phyloP scores from a whole-genome alignment of 2,888 invertebrate genomes.

The Notodonta ziczac region DNA sequence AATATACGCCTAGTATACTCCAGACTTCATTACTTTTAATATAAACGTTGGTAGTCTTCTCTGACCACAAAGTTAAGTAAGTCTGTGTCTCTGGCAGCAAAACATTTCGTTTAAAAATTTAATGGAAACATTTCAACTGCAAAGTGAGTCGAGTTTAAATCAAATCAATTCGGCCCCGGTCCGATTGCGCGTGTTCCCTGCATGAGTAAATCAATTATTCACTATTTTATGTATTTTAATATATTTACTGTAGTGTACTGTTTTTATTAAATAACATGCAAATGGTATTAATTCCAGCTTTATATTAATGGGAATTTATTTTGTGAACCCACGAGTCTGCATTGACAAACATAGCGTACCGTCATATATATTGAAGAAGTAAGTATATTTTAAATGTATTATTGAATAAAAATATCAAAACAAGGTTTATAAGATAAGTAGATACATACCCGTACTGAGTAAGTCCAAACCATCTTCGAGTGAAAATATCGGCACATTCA shows the following conservation, averaged over 20 bases:
- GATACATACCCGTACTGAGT: not conserved
- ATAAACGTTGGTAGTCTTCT: not conserved
- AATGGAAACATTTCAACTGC: constrained; percentile 22
- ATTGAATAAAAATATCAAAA: too few species aligned
- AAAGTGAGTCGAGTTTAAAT: constrained; percentile 33
- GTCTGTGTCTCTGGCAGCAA: not conserved
- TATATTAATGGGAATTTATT: not conserved
- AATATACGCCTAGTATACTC: too few species aligned
- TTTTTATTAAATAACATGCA: constrained; percentile 19
- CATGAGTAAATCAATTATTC: constrained; percentile 33
- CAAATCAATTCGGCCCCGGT: constrained; percentile 36
- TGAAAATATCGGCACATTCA: not conserved
- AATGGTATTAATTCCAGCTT: not conserved
- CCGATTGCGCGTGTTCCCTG: constrained; percentile 8
- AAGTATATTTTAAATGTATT: too few species aligned
- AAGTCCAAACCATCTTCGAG: not conserved
- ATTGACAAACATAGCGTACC: not conserved
- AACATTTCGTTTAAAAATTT: not conserved
- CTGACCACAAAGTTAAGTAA: not conserved
- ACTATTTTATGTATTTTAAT: constrained; percentile 26
- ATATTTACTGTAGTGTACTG: constrained; percentile 9
- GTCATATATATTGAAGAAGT: too few species aligned
- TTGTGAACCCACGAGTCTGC: not conserved
- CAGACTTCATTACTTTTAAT: too few species aligned
- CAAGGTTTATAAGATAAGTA: too few species aligned